Evolutionary conservation across 2,113 vertebrate genomes (phyloP).

Genomic region (Pomatostomus ruficeps): DNA sequence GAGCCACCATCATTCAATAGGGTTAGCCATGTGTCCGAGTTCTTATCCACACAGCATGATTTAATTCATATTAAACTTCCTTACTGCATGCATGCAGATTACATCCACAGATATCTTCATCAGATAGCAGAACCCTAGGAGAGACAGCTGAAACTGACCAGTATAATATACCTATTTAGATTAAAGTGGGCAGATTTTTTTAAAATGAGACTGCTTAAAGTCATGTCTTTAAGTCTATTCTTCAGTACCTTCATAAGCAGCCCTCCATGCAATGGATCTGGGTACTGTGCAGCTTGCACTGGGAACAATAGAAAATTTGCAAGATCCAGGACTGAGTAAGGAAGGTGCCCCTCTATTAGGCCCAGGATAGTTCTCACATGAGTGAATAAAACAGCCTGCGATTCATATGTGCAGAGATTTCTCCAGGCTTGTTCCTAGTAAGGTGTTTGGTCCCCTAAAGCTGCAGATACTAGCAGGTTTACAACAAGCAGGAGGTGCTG

Average conservation of each 20-base stretch:
- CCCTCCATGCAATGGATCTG: background rate
- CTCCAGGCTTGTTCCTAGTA: background rate
- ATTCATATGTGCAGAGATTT: background rate
- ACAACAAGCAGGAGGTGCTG: background rate
- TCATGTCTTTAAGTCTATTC: background rate
- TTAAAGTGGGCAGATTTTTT: background rate
- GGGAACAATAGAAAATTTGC: background rate
- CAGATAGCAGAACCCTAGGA: background rate
- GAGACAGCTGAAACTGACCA: background rate
- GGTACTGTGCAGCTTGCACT: background rate
- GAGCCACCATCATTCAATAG: background rate
- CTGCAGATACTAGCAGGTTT: background rate
- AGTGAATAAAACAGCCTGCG: background rate
- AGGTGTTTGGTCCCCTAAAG: background rate
- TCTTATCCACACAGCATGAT: background rate
- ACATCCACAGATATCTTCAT: background rate
- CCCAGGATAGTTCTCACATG: background rate
- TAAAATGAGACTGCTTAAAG: background rate
- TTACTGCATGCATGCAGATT: background rate
- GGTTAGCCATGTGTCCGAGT: background rate
- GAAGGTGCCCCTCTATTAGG: background rate
- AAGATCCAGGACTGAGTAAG: background rate
- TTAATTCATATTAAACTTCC: background rate
- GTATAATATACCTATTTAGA: background rate
- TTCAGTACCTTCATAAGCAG: background rate